Conservation (phyloP, 2,888 invertebrate species). For the Athalia rosae region DNA sequence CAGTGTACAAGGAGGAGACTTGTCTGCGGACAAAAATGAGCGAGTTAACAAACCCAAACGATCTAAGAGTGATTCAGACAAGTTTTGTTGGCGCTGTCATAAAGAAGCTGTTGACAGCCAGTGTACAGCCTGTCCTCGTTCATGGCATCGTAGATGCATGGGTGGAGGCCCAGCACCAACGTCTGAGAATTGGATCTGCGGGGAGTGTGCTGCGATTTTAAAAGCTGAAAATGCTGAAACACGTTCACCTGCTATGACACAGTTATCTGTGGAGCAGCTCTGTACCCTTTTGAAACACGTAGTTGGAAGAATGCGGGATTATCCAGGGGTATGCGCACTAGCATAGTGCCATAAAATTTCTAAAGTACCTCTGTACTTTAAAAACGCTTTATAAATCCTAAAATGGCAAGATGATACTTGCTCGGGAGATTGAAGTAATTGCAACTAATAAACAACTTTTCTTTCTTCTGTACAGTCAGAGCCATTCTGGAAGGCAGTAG, state of each 20-base stretch:
- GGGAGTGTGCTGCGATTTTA: conserved; percentile 86
- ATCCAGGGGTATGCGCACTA: conserved; percentile 84
- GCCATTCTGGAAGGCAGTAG: conserved; percentile 86
- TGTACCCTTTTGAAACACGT: conserved; percentile 87
- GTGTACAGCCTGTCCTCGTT: conserved; percentile 90
- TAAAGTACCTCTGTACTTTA: background rate
- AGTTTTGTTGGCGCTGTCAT: conserved; percentile 95
- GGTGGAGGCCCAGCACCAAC: conserved; percentile 74
- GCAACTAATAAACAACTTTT: too few relatives aligned
- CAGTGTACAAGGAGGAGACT: conserved; percentile 47
- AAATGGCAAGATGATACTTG: background rate
- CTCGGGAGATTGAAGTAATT: background rate
- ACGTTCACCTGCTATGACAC: conserved; percentile 83
- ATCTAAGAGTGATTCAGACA: conserved; percentile 63
- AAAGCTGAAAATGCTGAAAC: conserved; percentile 84
- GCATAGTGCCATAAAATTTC: conserved; percentile 49
- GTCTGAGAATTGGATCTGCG: conserved; percentile 86
- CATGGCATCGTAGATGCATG: conserved; percentile 89
- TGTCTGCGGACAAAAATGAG: conserved; percentile 48
- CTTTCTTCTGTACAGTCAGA: conserved; percentile 78
- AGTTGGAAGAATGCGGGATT: conserved; percentile 85
- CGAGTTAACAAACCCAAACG: conserved; percentile 60
- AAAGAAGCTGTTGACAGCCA: conserved; percentile 78
- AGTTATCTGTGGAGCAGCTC: conserved; percentile 83
- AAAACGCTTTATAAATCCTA: background rate